Percentiles rank a stretch among this genome's conserved stretches.
Conservation (phyloP, 1,140 invertebrate genomes). For the Drosophila bocki region DNA sequence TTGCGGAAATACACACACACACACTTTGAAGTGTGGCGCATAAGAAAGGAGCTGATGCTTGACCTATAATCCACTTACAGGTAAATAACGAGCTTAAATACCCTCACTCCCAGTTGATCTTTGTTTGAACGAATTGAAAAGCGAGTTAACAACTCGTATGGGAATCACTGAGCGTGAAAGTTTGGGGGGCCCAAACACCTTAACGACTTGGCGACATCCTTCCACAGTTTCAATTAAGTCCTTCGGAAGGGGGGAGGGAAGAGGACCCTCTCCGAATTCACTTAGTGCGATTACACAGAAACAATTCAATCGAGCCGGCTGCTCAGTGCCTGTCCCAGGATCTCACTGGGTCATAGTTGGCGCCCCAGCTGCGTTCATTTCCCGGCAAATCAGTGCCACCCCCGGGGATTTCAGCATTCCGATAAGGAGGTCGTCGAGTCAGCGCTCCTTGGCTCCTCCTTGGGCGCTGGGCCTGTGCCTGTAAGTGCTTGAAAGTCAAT, state of each 20-base stretch:
- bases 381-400: slow-evolving; percentile 46
- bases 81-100: slow-evolving; percentile 13
- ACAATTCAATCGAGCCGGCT: slow-evolving; percentile 31
- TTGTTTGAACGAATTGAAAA: slow-evolving; percentile 5
- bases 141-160: background rate
- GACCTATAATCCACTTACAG: slow-evolving; percentile 13
- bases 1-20: background rate
- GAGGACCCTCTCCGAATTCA: slow-evolving; percentile 5
- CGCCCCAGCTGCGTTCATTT: slow-evolving; percentile 8
- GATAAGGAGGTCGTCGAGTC: slow-evolving; percentile 54
- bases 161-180: background rate
- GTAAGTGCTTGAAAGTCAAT: slow-evolving; percentile 83
- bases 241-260: background rate
- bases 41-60: slow-evolving; percentile 13
- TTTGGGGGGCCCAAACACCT: slow-evolving; percentile 7
- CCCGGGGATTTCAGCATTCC: slow-evolving; percentile 45
- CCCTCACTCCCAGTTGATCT: background rate
- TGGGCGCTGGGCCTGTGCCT: slow-evolving; percentile 18
- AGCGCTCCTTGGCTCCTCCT: slow-evolving; percentile 18
- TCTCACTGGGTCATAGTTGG: slow-evolving; percentile 49
- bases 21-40: slow-evolving; percentile 6
- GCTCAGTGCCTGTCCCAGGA: slow-evolving; percentile 23
- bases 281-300: slow-evolving; percentile 42
- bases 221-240: slow-evolving; percentile 26
- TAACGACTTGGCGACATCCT: slow-evolving; percentile 21